Evolutionary conservation across 2,888 invertebrate genomes (phyloP), one percentile per base, ranked within the genome.

Genomic region (Melitaea athalia): DNA sequence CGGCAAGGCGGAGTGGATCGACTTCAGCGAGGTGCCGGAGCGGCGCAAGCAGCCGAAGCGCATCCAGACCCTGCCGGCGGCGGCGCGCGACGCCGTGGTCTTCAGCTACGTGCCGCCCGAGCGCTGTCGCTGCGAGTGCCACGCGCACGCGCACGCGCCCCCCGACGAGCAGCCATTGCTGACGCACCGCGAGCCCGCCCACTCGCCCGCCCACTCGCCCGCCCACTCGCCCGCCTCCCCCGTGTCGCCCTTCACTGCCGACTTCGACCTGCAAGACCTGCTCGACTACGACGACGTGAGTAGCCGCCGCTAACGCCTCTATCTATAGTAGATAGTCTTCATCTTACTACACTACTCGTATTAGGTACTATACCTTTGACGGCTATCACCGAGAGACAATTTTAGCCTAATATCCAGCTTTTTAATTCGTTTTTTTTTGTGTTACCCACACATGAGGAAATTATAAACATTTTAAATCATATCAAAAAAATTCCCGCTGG

Each of bases 51-150:
- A 96, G 72, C 96, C 97, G 24, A 96, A 96, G 85, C 94, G 96
- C 74, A 97, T 97, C 77, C 97, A 97, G 81, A 96, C 96, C 24
- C 93, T 97, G 78, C 97, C 97, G 31, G 93, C 94, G 73, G 84
- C 85, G 52, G 71, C 68, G 69, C 65, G 63, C 69, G 70, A 59
- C 73, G 86, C 88, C 71, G 93, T 94, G 52, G 93, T 95, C 74
- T 82, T 85, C 82, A 96, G 95, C 87, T 97, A 97, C 87, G 97
- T 97, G 65, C 96, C 97, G 86, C 97, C 97, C 6, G 97, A 97
- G 83, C 96, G 97, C 79, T 97, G 97, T 82, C 96, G 96, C 82
- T 97, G 97, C 89, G 97, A 97, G 88, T 97, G 97, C 82, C 97
- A 97, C 88, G 96, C 95, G 80, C 92, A 87, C 59, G 86, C 89